A percentile compares a stretch with the other conserved stretches of the same genome.
These are phyloP conservation scores for Lasioglossum oenotherae DNA, from an alignment of 2,888 invertebrate genomes.

Conservation along the genomic window DNA sequence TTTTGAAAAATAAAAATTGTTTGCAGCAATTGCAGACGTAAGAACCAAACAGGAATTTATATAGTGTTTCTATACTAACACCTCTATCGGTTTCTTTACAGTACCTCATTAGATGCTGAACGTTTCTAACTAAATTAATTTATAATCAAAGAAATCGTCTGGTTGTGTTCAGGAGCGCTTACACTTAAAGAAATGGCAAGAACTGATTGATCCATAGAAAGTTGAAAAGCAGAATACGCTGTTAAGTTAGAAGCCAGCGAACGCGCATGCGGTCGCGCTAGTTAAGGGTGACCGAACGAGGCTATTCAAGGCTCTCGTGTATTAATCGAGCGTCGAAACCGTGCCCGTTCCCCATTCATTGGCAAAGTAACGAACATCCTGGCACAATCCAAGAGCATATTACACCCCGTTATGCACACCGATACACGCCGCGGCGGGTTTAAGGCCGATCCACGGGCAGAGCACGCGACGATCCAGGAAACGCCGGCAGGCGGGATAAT, in stretches of 20 bases:
- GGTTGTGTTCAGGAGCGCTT: too few relatives aligned
- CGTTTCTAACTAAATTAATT: too few relatives aligned
- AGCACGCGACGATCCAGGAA: conserved; percentile 74
- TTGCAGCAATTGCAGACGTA: too few relatives aligned
- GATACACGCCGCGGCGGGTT: conserved; percentile 17
- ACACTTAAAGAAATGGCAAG: background rate
- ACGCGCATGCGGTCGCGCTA: background rate
- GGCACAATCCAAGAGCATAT: conserved; percentile 42
- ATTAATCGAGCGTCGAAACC: conserved; percentile 29
- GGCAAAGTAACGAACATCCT: conserved; percentile 52
- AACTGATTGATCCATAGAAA: background rate
- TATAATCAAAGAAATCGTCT: too few relatives aligned
- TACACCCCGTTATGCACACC: conserved; percentile 60
- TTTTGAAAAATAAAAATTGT: too few relatives aligned
- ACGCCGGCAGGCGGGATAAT: conserved; percentile 66
- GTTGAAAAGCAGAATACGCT: background rate
- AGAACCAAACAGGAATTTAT: too few relatives aligned
- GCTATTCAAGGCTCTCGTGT: conserved; percentile 5
- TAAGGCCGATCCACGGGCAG: conserved; percentile 45
- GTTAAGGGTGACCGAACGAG: conserved; percentile 14
- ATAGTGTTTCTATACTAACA: too few relatives aligned
- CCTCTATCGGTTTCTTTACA: too few relatives aligned
- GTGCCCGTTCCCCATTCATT: conserved; percentile 52
- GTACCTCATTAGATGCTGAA: too few relatives aligned
- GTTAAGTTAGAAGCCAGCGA: background rate